Percentiles rank a stretch among this genome's conserved stretches.
Conservation (phyloP, 1,140 invertebrate species). For the Lasaia peninsularis region DNA sequence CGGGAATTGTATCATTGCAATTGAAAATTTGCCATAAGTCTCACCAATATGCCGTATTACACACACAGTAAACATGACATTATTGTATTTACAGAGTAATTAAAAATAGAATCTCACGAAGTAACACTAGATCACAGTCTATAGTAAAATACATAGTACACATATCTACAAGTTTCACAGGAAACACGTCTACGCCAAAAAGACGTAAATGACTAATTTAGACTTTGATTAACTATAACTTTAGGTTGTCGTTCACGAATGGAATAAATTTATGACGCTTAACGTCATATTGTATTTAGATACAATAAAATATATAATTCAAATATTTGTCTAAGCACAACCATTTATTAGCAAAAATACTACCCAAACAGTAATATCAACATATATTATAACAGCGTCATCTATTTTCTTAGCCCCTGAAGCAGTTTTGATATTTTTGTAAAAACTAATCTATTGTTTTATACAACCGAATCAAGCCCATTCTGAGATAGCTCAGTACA, state of each 20-base stretch:
- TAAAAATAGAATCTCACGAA: slow-evolving; percentile 69
- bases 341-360: no score
- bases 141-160: slow-evolving; percentile 65
- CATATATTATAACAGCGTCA: no score
- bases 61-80: slow-evolving; percentile 3
- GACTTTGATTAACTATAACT: background rate
- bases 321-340: no score
- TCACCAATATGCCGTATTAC: background rate
- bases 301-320: no score
- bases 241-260: background rate
- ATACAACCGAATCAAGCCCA: no score
- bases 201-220: slow-evolving; percentile 45
- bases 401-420: no score
- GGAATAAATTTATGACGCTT: background rate
- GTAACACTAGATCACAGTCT: slow-evolving; percentile 75
- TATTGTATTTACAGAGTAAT: slow-evolving; percentile 31
- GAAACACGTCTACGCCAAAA: slow-evolving; percentile 44
- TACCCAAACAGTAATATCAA: no score
- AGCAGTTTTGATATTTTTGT: no score
- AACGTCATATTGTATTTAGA: background rate
- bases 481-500: no score
- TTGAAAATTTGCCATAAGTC: background rate
- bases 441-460: no score
- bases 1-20: background rate
- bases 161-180: slow-evolving; percentile 51